Base-by-base conservation (phyloP, 2,888 invertebrate species). In the Cephus runcator region DNA sequence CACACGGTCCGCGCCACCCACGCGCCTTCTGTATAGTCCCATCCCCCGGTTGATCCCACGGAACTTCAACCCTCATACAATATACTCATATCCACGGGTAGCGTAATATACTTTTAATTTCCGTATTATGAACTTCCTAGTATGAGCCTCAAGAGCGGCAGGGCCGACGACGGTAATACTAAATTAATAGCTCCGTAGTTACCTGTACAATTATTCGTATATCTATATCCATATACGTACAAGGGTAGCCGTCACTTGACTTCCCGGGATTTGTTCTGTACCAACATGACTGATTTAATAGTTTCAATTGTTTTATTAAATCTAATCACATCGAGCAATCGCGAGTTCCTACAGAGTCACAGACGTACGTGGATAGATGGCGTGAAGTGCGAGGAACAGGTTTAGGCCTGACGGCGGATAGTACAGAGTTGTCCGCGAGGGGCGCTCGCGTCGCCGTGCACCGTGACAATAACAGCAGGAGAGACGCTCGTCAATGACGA, bases 41-140 rank as follows among this genome's bases (percentile, higher is more conserved):
- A 77, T 78, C 75, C 68, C 68, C 76, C 78, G 3, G 81, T 80
- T 81, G 82, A 73, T 81, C 79, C 84, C 76, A 76, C 71, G 71
- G 12, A 31, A 34, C 71, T 34, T 33, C 71, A 12, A 34, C 71
- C 71, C 71, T 34, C 71, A 31, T 23, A 34, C 31, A 33, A 33
- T n/a, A 23, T 71, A 33, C 73, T 86, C 88, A 87, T 87, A 89
- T 89, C 9, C 56, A 23, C 56, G 23, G 23, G 56, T 23, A 23
- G 56, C 56, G 89, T 89, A 89, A 90, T 88, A 88, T 88, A 88
- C 88, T 87, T 90, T 90, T 90, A 89, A 90, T 90, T 90, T 90
- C 90, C 89, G 90, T 88, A 90, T 90, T 90, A 90, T 90, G 89
- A 90, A 89, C 88, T 88, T 87, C 84, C 84, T 86, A 85, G 86